A percentile compares a stretch with the other conserved stretches of the same genome.
Evolutionary conservation across 2,888 invertebrate genomes (phyloP).

Genomic region (Drosophila meridionalis): DNA sequence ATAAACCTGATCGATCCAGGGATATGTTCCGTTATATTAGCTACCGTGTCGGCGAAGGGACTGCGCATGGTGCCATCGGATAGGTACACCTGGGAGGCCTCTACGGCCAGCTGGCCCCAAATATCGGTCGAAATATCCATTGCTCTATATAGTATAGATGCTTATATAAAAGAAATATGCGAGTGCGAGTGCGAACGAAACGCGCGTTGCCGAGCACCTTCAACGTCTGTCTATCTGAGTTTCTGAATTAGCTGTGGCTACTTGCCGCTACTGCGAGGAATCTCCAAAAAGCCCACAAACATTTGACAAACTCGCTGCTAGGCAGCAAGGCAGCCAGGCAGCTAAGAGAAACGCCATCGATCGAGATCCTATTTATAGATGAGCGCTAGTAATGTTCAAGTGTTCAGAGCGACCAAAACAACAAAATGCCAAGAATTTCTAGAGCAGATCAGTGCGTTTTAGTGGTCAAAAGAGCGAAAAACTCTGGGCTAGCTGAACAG

Average conservation of each 20-base stretch:
- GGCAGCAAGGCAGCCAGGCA: slow-evolving; percentile 30
- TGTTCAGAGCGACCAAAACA: slow-evolving; percentile 34
- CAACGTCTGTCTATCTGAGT: slow-evolving; percentile 54
- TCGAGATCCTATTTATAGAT: slow-evolving; percentile 67
- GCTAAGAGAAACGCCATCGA: slow-evolving; percentile 61
- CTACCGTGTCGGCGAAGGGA: slow-evolving; percentile 94
- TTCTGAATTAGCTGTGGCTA: slow-evolving; percentile 60
- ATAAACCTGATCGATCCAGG: slow-evolving; percentile 13
- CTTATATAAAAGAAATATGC: slow-evolving; percentile 70
- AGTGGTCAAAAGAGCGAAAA: slow-evolving; percentile 56
- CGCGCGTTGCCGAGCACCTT: slow-evolving; percentile 56
- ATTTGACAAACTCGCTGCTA: slow-evolving; percentile 42
- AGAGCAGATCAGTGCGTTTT: slow-evolving; percentile 39
- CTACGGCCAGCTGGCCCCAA: slow-evolving; percentile 95
- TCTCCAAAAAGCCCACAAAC: slow-evolving; percentile 67
- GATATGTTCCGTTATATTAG: slow-evolving; percentile 45
- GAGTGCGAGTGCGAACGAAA: slow-evolving; percentile 48
- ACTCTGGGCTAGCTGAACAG: slow-evolving; percentile 53
- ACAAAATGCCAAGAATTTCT: slow-evolving; percentile 49
- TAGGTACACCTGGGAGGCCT: slow-evolving; percentile 94
- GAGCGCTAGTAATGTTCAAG: slow-evolving; percentile 70
- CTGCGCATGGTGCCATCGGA: slow-evolving; percentile 92
- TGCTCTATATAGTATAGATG: slow-evolving; percentile 53
- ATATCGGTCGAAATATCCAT: slow-evolving; percentile 92
- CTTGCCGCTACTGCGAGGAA: slow-evolving; percentile 74